These are phyloP conservation scores for Ypsolopha sequella DNA, from an alignment of 2,888 invertebrate species.

Conservation along the genomic window DNA sequence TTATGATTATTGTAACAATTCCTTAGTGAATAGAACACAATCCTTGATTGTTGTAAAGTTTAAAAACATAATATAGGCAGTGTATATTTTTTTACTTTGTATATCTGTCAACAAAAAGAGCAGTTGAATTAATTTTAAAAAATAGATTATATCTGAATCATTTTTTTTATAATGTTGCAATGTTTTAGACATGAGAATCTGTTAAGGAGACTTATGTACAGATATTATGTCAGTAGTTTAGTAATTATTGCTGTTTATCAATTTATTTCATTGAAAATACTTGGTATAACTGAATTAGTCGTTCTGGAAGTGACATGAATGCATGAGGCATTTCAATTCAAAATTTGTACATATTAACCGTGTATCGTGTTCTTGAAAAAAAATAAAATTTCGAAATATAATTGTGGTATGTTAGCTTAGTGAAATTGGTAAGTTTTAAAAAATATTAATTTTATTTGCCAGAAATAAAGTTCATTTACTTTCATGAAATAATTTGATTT, in stretches of 20 bases:
- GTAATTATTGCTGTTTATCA: conserved; percentile 7
- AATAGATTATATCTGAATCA: conserved; percentile 28
- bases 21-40: conserved; percentile 10
- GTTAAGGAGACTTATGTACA: conserved; percentile 22
- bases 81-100: conserved; percentile 68
- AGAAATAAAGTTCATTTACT: no score
- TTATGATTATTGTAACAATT: conserved; percentile 6
- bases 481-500: background rate
- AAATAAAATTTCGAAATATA: background rate
- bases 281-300: conserved; percentile 5
- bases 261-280: conserved; percentile 7
- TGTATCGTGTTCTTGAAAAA: background rate
- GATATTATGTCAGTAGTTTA: background rate
- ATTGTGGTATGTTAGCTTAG: background rate
- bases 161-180: conserved; percentile 44
- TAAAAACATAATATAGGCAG: conserved; percentile 27
- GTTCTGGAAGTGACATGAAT: background rate
- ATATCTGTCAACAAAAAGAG: conserved; percentile 44
- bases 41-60: conserved; percentile 31
- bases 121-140: conserved; percentile 32
- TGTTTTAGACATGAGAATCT: conserved; percentile 37
- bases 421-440: background rate
- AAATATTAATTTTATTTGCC: background rate
- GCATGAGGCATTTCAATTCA: conserved; percentile 1
- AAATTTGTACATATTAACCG: conserved; percentile 1